Evolutionary conservation across 2,888 invertebrate species (phyloP).

Genomic region (Dryadula phaetusa): DNA sequence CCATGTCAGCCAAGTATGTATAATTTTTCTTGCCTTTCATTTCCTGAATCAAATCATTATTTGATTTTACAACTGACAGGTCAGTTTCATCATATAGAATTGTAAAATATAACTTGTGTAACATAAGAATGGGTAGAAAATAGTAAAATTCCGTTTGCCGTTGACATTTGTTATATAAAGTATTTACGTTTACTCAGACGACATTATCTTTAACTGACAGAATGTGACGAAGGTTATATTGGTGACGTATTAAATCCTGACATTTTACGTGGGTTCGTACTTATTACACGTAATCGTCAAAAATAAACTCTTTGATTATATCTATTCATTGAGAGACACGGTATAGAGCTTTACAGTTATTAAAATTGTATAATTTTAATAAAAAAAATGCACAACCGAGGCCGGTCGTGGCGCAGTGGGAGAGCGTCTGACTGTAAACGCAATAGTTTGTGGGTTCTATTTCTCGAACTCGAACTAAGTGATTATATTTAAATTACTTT

Average conservation of each 20-base stretch:
- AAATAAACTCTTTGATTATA: not conserved
- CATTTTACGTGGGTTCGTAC: conserved; percentile 11
- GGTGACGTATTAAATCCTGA: conserved; percentile 18
- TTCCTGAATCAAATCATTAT: conserved; percentile 24
- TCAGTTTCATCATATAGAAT: conserved; percentile 2
- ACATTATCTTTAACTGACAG: conserved; percentile 29
- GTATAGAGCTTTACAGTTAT: not conserved
- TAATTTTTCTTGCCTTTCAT: conserved; percentile 33
- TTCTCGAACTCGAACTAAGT: too few species aligned
- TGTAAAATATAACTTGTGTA: not conserved
- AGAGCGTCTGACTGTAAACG: too few species aligned
- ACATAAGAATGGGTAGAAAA: not conserved
- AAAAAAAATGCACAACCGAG: too few species aligned
- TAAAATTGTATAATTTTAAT: too few species aligned
- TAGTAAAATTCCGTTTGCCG: not conserved
- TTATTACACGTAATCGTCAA: conserved; percentile 1
- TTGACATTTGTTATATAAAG: not conserved
- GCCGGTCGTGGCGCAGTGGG: too few species aligned
- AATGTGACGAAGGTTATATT: conserved; percentile 29
- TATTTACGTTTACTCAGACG: not conserved
- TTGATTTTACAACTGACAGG: not conserved
- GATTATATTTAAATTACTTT: too few species aligned
- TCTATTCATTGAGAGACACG: not conserved
- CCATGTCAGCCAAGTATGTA: conserved; percentile 7
- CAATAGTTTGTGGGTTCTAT: too few species aligned